These are phyloP conservation scores for Eurystomus gularis DNA, from an alignment of 2,113 vertebrate genomes.

Conservation along the genomic window DNA sequence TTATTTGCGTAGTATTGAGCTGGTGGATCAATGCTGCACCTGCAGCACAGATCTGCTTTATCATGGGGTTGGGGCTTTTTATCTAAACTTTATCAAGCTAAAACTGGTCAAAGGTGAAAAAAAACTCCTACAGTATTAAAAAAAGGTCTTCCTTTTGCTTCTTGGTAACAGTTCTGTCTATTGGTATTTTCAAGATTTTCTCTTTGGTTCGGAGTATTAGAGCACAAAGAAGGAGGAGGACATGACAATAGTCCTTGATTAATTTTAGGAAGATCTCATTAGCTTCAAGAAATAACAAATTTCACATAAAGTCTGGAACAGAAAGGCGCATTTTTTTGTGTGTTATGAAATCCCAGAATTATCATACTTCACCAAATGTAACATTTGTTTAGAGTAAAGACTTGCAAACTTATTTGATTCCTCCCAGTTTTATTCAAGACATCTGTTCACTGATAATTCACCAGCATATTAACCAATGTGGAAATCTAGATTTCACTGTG, in stretches of 20 bases:
- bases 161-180: not conserved
- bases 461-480: not conserved
- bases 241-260: not conserved
- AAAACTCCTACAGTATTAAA: not conserved
- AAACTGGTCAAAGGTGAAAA: not conserved
- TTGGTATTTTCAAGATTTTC: not conserved
- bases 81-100: not conserved
- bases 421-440: not conserved
- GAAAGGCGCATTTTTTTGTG: not conserved
- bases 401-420: not conserved
- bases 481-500: not conserved
- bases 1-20: not conserved
- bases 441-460: not conserved
- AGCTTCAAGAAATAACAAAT: not conserved
- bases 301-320: not conserved
- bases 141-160: not conserved
- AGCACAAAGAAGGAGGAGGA: not conserved
- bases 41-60: not conserved
- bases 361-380: not conserved
- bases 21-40: not conserved
- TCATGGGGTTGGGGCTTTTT: rapidly evolving
- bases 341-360: not conserved
- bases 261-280: not conserved
- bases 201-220: not conserved
- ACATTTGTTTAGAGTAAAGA: not conserved